These are phyloP conservation scores for Nettapus auritus DNA, from an alignment of 2,113 vertebrate genomes.

Conservation along the genomic window DNA sequence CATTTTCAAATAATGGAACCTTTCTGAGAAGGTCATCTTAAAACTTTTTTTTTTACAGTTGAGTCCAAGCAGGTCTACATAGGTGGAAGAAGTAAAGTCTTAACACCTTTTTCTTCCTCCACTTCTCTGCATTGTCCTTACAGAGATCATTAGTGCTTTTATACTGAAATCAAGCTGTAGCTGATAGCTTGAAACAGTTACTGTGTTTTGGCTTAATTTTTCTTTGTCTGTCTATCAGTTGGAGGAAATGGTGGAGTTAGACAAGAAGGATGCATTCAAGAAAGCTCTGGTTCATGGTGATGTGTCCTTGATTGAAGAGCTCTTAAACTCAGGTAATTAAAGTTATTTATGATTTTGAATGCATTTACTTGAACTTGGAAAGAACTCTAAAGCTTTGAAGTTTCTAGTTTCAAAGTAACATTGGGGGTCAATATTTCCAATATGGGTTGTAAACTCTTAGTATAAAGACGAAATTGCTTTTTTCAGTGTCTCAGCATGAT, in stretches of 20 bases:
- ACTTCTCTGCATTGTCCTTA: background rate
- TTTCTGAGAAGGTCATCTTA: background rate
- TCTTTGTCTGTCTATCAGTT: conserved; percentile 57
- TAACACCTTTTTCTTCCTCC: fast-evolving
- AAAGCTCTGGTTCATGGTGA: conserved; percentile 84
- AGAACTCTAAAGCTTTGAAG: background rate
- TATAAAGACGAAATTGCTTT: background rate
- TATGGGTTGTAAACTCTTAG: background rate
- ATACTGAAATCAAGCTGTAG: background rate
- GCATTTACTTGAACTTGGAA: background rate
- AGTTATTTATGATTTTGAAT: background rate
- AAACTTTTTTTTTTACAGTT: background rate
- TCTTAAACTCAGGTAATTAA: conserved; percentile 83
- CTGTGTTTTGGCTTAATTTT: background rate
- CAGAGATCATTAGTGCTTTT: background rate
- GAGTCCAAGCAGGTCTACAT: background rate
- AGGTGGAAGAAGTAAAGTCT: background rate
- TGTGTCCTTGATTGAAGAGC: conserved; percentile 76
- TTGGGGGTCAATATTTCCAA: background rate
- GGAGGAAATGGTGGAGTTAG: conserved; percentile 10
- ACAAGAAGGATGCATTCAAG: conserved; percentile 80
- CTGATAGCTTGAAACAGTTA: background rate
- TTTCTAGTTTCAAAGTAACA: background rate
- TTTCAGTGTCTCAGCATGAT: background rate
- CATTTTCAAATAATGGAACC: background rate